Base-by-base conservation (phyloP, 2,113 vertebrate species). In the Brienomyrus brachyistius region DNA sequence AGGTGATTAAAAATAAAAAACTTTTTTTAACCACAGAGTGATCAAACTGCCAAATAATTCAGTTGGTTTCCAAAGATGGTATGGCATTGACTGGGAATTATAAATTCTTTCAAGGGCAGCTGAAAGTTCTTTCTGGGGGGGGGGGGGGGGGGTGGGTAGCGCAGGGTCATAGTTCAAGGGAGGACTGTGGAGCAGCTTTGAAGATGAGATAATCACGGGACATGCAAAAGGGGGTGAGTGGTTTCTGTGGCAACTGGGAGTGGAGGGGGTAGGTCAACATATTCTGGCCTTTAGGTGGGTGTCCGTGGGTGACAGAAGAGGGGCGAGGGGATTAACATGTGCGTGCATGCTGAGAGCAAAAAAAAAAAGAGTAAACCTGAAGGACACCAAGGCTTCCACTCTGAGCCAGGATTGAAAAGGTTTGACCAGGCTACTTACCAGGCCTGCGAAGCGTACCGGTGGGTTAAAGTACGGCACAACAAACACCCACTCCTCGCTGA, bases 201-300 rank as follows among this genome's bases (percentile, higher is more conserved):
- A 93, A 92, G 90, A 91, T 88, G 91, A 91, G 92, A 91, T 83
- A 59, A 27, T 93, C 93, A 91, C 77, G 86, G 83, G 59, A 91
- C 91, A 93, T 66, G 90, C 92, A 90, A 92, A 85, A 27, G 15
- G 50, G 91, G 88, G 70, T 74, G n/a, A 35, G 74, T 27, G 5
- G 92, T 96, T 91, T 66, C 95, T 93, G 95, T 94, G 93, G 95
- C 90, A 94, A 95, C 95, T 74, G 90, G 5, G 27, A 77, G 52
- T 80, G 50, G 66, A 27, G 4, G 88, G 70, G 47, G 11, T 47
- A 56, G 80, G 82, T 89, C 80, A 84, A 31, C 47, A 52, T 27
- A 89, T 84, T 85, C 77, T 89, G 52, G 35, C 74, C 35, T 15
- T n/a, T 50, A 1, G 21, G 88, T 10, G 35, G 50, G 80, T 62